phyloP scores from a whole-genome alignment of 2,888 invertebrate genomes.

The Cremastinae sp. region DNA sequence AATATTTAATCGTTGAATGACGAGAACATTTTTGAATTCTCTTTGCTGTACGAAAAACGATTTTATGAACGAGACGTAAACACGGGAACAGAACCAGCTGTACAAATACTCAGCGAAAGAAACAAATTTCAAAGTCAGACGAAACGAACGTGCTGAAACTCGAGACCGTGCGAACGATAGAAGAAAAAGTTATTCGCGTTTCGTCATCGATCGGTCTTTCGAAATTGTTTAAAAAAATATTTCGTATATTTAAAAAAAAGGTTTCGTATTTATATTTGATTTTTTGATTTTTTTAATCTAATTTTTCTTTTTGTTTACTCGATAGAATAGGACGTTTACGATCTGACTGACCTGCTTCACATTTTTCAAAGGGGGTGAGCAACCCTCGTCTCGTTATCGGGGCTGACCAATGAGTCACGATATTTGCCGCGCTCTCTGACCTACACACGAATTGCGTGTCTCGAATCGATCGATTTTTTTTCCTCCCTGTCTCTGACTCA shows the following conservation, averaged over 20 bases:
- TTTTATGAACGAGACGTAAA: background rate
- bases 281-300: too few species aligned
- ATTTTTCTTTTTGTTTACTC: too few species aligned
- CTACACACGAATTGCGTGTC: conserved; percentile 12
- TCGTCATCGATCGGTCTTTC: background rate
- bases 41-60: background rate
- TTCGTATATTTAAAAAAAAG: too few species aligned
- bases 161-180: too few species aligned
- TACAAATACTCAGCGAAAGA: background rate
- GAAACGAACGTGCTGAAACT: conserved; percentile 11
- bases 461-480: conserved; percentile 41
- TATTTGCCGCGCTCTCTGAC: conserved; percentile 5
- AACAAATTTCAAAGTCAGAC: background rate
- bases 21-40: too few species aligned
- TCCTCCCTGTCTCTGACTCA: conserved; percentile 16
- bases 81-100: conserved; percentile 1
- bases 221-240: too few species aligned
- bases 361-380: conserved; percentile 56
- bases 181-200: conserved; percentile 9
- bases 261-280: too few species aligned
- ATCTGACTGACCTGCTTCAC: conserved; percentile 58
- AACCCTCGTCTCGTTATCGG: conserved; percentile 32
- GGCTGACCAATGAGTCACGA: conserved; percentile 50
- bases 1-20: too few species aligned
- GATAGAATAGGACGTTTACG: too few species aligned